Evolutionary conservation across 2,797 vertebrate genomes (phyloP).

Genomic region (Crocidura indochinensis): DNA sequence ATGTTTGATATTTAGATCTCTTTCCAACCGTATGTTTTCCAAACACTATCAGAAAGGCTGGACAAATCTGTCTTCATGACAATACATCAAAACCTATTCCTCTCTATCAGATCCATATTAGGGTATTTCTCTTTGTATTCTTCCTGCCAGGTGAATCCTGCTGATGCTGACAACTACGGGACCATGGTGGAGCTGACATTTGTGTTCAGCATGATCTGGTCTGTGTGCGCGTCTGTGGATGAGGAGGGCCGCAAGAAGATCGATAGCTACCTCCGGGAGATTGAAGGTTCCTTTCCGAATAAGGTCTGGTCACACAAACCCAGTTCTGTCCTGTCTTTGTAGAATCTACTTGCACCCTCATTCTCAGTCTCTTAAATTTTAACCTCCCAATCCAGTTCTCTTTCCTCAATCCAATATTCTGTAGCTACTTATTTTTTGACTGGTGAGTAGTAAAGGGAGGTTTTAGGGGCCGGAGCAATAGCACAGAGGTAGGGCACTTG

Average conservation of each 20-base stretch:
- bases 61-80: not conserved
- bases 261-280: constrained; percentile 91
- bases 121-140: not conserved
- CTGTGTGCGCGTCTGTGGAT: constrained; percentile 92
- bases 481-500: too few species aligned
- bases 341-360: not conserved
- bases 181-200: constrained; percentile 91
- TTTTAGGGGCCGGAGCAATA: not conserved
- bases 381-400: not conserved
- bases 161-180: constrained; percentile 87
- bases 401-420: not conserved
- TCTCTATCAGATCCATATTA: not conserved
- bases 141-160: constrained; percentile 88
- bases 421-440: not conserved
- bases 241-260: constrained; percentile 93
- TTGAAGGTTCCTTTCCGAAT: constrained; percentile 92
- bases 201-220: constrained; percentile 94
- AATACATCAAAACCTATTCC: not conserved
- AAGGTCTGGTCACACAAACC: constrained; percentile 87
- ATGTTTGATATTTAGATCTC: not conserved
- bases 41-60: constrained; percentile 1
- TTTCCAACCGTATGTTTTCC: constrained; percentile 7
- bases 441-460: not conserved
- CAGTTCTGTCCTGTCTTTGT: not conserved
- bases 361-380: not conserved